phyloP scores from a whole-genome alignment of 2,888 invertebrate genomes.

The Mylabris sibirica region DNA sequence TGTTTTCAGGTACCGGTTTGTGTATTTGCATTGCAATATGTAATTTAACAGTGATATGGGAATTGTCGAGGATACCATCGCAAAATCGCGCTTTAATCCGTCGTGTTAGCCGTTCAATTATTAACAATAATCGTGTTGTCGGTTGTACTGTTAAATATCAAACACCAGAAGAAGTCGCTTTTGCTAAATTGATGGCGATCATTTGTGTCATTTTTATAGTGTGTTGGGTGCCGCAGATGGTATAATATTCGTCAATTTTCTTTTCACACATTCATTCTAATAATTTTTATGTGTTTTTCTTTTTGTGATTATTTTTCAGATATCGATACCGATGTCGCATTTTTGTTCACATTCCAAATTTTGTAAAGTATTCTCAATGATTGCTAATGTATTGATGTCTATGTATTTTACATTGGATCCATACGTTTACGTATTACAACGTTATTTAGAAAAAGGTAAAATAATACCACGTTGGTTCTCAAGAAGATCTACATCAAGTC shows the following conservation, averaged over 20 bases:
- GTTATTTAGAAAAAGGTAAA: constrained; percentile 61
- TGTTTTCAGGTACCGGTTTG: constrained; percentile 70
- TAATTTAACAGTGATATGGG: constrained; percentile 82
- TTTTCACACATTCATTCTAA: constrained; percentile 6
- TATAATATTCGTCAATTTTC: constrained; percentile 57
- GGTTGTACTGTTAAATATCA: constrained; percentile 59
- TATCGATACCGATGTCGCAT: constrained; percentile 72
- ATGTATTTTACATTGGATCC: constrained; percentile 86
- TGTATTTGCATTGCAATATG: constrained; percentile 81
- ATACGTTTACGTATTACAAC: constrained; percentile 80
- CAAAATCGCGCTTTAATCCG: constrained; percentile 58
- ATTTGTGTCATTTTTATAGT: constrained; percentile 83
- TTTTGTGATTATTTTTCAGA: constrained; percentile 59
- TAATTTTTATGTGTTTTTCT: not conserved
- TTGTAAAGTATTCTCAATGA: constrained; percentile 62
- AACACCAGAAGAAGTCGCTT: constrained; percentile 84
- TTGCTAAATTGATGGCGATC: constrained; percentile 84
- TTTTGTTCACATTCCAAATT: constrained; percentile 55
- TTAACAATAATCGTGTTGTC: constrained; percentile 46
- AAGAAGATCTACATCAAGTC: constrained; percentile 40
- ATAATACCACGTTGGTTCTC: constrained; percentile 43
- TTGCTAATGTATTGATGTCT: constrained; percentile 79
- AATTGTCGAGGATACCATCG: constrained; percentile 70
- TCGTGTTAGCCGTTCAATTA: constrained; percentile 59
- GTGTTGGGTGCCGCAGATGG: constrained; percentile 91